Evolutionary conservation across 1,140 invertebrate genomes (phyloP).

Genomic region (Euura saliciscinereae): DNA sequence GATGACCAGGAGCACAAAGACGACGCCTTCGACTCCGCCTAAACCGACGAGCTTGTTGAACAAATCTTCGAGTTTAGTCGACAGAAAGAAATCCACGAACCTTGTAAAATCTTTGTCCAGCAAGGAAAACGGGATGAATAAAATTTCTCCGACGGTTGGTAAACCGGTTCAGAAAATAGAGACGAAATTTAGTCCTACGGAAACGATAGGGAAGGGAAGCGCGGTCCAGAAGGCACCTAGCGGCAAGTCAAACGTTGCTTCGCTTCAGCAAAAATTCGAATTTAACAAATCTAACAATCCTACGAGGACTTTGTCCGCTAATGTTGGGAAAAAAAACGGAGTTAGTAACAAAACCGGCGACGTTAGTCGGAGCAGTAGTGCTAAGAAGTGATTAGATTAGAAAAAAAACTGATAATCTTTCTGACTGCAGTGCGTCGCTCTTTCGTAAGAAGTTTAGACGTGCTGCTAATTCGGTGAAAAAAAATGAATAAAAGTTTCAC

Average conservation of each 20-base stretch:
- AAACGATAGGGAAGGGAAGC: constrained; percentile 37
- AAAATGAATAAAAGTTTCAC: too few species aligned
- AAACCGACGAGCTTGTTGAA: constrained; percentile 38
- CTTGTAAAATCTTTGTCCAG: constrained; percentile 37
- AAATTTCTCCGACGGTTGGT: constrained; percentile 38
- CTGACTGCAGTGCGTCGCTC: too few species aligned
- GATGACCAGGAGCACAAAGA: constrained; percentile 23
- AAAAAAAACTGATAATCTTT: too few species aligned
- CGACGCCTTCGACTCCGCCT: constrained; percentile 32
- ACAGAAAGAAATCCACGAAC: constrained; percentile 44
- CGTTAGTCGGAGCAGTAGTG: neutral
- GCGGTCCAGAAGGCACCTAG: constrained; percentile 48
- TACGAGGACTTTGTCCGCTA: constrained; percentile 4
- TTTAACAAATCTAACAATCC: constrained; percentile 40
- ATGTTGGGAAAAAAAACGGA: neutral
- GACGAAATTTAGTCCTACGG: constrained; percentile 47
- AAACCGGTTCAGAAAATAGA: constrained; percentile 46
- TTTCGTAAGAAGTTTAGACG: too few species aligned
- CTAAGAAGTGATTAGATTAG: neutral
- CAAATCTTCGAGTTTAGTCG: constrained; percentile 36
- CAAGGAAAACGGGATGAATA: constrained; percentile 43
- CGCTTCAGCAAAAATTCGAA: constrained; percentile 78
- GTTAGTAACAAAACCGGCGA: neutral
- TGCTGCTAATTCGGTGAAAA: neutral
- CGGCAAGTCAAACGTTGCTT: constrained; percentile 72